phyloP scores from a whole-genome alignment of 2,888 invertebrate genomes.

The Steinernema scapterisci region DNA sequence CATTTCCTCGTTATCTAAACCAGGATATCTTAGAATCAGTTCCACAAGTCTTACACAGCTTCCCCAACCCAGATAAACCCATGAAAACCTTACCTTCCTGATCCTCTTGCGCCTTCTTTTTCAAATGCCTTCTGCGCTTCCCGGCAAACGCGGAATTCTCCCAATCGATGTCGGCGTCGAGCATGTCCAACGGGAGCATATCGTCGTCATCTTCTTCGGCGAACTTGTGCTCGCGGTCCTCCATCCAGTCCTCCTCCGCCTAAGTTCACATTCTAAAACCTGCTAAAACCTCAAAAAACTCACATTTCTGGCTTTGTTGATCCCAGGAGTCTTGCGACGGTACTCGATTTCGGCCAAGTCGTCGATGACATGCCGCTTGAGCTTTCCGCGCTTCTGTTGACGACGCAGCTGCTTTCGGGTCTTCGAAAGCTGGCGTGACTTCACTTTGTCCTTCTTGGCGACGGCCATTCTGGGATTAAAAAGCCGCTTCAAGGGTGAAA shows the following conservation, averaged over 20 bases:
- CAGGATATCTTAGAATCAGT: constrained; percentile 36
- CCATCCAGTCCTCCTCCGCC: constrained; percentile 40
- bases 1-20: constrained; percentile 39
- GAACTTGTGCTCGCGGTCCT: constrained; percentile 41
- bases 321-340: neutral
- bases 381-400: constrained; percentile 27
- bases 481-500: too few relatives aligned
- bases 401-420: constrained; percentile 22
- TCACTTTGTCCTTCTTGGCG: constrained; percentile 8
- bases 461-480: neutral
- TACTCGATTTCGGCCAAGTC: constrained; percentile 6
- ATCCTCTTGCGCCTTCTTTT: constrained; percentile 37
- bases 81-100: constrained; percentile 37
- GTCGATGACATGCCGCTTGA: constrained; percentile 24
- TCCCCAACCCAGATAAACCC: constrained; percentile 33
- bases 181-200: constrained; percentile 59
- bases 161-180: constrained; percentile 60
- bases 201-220: constrained; percentile 49
- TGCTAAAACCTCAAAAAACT: constrained; percentile 28
- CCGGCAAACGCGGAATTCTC: constrained; percentile 50
- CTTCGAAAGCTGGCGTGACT: constrained; percentile 1
- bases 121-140: constrained; percentile 33
- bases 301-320: constrained; percentile 31
- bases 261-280: neutral
- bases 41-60: constrained; percentile 38